Evolutionary conservation across 2,113 vertebrate genomes (phyloP).

Genomic region (Dasyornis broadbenti): DNA sequence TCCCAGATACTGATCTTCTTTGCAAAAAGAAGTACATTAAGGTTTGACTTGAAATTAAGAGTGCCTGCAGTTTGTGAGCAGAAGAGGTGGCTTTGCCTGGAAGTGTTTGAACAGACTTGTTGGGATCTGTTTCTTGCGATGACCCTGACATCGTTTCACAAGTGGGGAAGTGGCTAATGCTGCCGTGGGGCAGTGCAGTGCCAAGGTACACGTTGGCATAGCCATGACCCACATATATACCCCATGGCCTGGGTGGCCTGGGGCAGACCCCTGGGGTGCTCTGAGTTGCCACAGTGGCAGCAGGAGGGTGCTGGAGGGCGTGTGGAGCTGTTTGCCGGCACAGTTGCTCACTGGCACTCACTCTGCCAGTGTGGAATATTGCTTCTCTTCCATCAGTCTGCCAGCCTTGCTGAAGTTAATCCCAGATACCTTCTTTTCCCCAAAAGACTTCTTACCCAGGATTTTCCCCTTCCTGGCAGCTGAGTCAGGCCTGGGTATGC

Average conservation of each 20-base stretch:
- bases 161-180: neutral
- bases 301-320: neutral
- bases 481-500: neutral
- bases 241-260: accelerated
- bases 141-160: neutral
- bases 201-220: neutral
- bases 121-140: neutral
- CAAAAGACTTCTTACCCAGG: neutral
- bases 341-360: neutral
- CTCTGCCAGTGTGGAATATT: neutral
- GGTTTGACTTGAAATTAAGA: neutral
- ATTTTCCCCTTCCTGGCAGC: neutral
- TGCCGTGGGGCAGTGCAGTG: neutral
- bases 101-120: neutral
- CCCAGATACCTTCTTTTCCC: neutral
- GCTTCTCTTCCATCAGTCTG: neutral
- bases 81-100: neutral
- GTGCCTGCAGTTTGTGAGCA: neutral
- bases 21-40: neutral
- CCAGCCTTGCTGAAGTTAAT: neutral
- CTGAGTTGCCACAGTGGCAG: neutral
- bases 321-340: neutral
- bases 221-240: neutral
- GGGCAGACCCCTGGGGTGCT: neutral
- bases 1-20: neutral